Evolutionary conservation across 2,113 vertebrate genomes (phyloP).

Genomic region (Lepisosteus oculatus): DNA sequence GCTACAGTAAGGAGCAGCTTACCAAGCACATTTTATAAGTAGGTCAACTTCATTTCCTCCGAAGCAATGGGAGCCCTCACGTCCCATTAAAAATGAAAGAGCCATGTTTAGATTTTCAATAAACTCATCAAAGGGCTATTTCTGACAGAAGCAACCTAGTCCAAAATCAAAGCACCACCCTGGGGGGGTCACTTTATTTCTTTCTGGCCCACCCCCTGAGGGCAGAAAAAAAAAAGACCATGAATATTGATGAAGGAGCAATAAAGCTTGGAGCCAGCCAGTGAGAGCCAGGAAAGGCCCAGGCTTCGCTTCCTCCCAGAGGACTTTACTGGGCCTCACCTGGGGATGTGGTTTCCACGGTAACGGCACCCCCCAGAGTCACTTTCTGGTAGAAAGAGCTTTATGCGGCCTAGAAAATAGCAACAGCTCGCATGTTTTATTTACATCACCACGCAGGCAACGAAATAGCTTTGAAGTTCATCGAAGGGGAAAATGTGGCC

Average conservation of each 20-base stretch:
- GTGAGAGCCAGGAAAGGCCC: slow-evolving; percentile 19
- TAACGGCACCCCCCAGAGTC: slow-evolving; percentile 31
- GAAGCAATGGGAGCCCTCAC: not conserved
- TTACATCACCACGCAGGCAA: not conserved
- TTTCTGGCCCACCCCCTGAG: not conserved
- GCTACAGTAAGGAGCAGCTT: not conserved
- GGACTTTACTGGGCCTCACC: slow-evolving; percentile 34
- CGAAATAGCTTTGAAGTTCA: slow-evolving; percentile 4
- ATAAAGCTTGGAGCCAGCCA: not conserved
- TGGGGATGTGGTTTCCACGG: slow-evolving; percentile 51
- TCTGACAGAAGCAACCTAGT: slow-evolving; percentile 13
- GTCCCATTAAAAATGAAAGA: slow-evolving; percentile 20
- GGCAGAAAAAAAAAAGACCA: slow-evolving; percentile 10
- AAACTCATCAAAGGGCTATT: slow-evolving; percentile 20
- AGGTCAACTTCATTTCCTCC: slow-evolving; percentile 19
- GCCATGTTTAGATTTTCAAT: slow-evolving; percentile 10
- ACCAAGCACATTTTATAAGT: slow-evolving; percentile 11
- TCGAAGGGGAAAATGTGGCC: not conserved
- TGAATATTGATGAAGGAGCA: slow-evolving; percentile 27
- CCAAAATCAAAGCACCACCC: slow-evolving; percentile 5
- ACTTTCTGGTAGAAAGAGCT: not conserved
- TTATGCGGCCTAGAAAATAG: not conserved
- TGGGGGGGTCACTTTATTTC: slow-evolving; percentile 12
- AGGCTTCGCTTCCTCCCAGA: slow-evolving; percentile 18
- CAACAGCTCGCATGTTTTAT: not conserved